Conservation (phyloP, 23 tunicate species). For the Clavelina lepadiformis region DNA sequence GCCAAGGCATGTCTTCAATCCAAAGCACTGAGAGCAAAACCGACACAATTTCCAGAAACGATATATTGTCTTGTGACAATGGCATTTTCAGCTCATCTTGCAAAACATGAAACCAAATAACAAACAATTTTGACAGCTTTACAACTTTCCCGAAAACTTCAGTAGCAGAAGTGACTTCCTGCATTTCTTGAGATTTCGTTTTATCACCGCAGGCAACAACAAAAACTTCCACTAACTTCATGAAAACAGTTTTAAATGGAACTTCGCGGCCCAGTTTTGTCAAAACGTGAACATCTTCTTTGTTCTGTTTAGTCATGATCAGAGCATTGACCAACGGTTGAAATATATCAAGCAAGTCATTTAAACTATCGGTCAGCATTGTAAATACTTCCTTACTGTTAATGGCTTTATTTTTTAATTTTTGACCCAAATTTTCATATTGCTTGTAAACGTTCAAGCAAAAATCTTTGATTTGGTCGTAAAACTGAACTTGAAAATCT, state of each 20-base stretch:
- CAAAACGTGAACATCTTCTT: no score
- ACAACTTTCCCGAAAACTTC: constrained; percentile 1
- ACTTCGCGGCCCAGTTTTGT: no score
- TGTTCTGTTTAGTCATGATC: no score
- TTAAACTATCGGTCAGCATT: no score
- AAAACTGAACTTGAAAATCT: no score
- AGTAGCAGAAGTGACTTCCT: not conserved
- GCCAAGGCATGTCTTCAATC: constrained; percentile 31
- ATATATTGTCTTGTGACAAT: constrained; percentile 1
- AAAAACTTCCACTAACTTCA: constrained; percentile 6
- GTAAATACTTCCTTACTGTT: no score
- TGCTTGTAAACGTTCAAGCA: no score
- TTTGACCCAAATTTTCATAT: no score
- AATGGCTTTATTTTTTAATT: no score
- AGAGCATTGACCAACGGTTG: no score
- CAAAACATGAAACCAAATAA: constrained; percentile 4
- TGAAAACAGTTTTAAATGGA: not conserved
- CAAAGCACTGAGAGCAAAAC: constrained; percentile 38
- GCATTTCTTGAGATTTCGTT: not conserved
- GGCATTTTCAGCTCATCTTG: not conserved
- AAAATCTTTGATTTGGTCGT: no score
- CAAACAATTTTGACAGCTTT: constrained; percentile 8
- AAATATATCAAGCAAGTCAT: no score
- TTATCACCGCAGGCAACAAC: not conserved
- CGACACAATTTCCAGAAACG: not conserved